Percentiles rank a stretch among this genome's conserved stretches.
Evolutionary conservation across 2,113 vertebrate genomes (phyloP).

Genomic region (Sander vitreus): DNA sequence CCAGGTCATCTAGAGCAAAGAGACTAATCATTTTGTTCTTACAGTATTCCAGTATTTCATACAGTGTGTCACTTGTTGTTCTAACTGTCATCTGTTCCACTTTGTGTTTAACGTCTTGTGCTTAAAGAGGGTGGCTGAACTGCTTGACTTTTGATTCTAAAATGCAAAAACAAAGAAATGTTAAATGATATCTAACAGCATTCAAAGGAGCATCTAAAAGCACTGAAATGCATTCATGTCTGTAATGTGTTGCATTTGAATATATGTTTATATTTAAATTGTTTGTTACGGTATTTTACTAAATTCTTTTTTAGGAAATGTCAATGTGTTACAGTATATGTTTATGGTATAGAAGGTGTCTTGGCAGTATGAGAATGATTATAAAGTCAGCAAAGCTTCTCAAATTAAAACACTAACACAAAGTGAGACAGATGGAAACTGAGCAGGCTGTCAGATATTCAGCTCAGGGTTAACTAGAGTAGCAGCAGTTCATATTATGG

Average conservation of each 20-base stretch:
- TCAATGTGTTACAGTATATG: not conserved
- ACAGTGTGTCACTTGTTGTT: not conserved
- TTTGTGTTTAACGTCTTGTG: not conserved
- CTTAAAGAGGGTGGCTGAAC: not conserved
- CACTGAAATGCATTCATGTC: not conserved
- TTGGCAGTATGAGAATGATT: not conserved
- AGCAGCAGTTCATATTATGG: conserved; percentile 37
- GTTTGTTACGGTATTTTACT: not conserved
- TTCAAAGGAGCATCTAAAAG: not conserved
- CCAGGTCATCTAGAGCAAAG: not conserved
- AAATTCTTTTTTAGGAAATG: not conserved
- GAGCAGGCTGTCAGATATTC: conserved; percentile 28
- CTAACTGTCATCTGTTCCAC: not conserved
- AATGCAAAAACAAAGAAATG: not conserved
- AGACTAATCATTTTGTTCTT: not conserved
- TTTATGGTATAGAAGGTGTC: not conserved
- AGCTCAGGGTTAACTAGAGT: conserved; percentile 45
- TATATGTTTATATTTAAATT: too few relatives aligned
- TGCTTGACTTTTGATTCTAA: not conserved
- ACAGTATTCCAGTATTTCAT: not conserved
- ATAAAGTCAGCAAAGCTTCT: not conserved
- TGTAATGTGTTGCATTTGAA: not conserved
- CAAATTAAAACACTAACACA: not conserved
- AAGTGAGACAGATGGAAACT: conserved; percentile 8
- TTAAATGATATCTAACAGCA: not conserved